Evolutionary conservation across 1,140 invertebrate genomes (phyloP), one percentile per base, ranked within the genome.

Genomic region (Paraescarpia echinospica): DNA sequence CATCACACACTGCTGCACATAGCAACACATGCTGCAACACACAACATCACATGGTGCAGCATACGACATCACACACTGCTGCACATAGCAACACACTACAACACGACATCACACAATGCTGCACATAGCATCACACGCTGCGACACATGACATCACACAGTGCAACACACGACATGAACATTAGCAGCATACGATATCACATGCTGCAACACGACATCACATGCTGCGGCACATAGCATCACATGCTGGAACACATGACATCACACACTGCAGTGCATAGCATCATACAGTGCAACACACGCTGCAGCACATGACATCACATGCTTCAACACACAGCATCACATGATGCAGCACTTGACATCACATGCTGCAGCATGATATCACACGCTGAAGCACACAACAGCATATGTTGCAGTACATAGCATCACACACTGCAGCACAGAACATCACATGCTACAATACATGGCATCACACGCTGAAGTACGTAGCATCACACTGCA

Each of bases 211-310:
- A 51, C 48, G 18, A 51, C 48, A 51, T 51, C 48, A 51, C 48
- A 51, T 18, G 0, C 8, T 9, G 18, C 8, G 48, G 48, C 48
- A n/a, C n/a, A n/a, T n/a, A n/a, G n/a, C n/a, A n/a, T n/a, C n/a
- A n/a, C 48, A 51, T 18, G 97, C 96, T 96, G 94, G 8, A 77
- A 77, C 59, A 77, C 59, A 77, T 31, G n/a, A 34, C n/a, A 90
- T 90, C 35, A 90, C 33, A 90, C 89, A 92, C n/a, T 92, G n/a
- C n/a, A n/a, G 51, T 34, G 90, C 59, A 88, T 6, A 27, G 34
- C 91, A 92, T 92, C 33, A 48, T 9, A 34, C 27, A 2, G n/a
- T n/a, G 51, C 51, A 88, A 90, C 59, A 92, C 92, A 88, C 0
- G 12, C 35, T 33, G 89, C 33, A 90, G 27, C 12, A 90, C 12